phyloP scores from a whole-genome alignment of 2,888 invertebrate genomes.

The Acronicta aceris region DNA sequence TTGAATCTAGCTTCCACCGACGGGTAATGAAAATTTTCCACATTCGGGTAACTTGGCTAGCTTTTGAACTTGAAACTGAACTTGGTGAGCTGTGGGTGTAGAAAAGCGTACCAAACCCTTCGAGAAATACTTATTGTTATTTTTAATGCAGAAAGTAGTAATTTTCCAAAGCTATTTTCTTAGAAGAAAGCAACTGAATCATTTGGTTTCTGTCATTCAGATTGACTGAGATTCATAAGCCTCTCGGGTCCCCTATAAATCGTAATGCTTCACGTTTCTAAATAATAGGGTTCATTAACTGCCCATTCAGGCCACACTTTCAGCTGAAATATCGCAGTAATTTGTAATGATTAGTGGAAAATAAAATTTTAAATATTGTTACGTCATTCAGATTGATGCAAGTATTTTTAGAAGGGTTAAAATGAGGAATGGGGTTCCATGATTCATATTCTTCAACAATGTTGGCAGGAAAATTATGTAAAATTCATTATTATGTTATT shows the following conservation, averaged over 20 bases:
- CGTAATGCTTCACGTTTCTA: constrained; percentile 37
- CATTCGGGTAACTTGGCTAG: too few species aligned
- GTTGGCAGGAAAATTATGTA: too few species aligned
- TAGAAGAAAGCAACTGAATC: constrained; percentile 1
- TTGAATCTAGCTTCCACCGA: too few species aligned
- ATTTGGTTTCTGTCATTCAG: constrained; percentile 31
- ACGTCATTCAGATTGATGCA: constrained; percentile 7
- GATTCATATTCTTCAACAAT: background rate
- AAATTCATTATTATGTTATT: too few species aligned
- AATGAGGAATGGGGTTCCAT: background rate
- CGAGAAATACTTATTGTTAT: background rate
- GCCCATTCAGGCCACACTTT: constrained; percentile 43
- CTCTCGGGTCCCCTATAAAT: constrained; percentile 40
- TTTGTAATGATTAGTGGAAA: constrained; percentile 44
- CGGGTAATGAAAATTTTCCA: too few species aligned
- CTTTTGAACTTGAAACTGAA: too few species aligned
- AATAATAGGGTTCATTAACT: constrained; percentile 46
- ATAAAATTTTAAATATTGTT: constrained; percentile 25
- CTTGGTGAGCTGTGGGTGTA: too few species aligned
- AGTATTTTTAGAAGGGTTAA: constrained; percentile 24
- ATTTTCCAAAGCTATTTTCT: constrained; percentile 1
- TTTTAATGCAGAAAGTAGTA: background rate
- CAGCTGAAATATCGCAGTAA: constrained; percentile 35
- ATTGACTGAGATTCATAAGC: constrained; percentile 39
- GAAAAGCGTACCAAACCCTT: too few species aligned